Percentiles rank a stretch among this genome's conserved stretches.
phyloP scores from a whole-genome alignment of 2,797 vertebrate genomes.

The Sebastes wilsoni region DNA sequence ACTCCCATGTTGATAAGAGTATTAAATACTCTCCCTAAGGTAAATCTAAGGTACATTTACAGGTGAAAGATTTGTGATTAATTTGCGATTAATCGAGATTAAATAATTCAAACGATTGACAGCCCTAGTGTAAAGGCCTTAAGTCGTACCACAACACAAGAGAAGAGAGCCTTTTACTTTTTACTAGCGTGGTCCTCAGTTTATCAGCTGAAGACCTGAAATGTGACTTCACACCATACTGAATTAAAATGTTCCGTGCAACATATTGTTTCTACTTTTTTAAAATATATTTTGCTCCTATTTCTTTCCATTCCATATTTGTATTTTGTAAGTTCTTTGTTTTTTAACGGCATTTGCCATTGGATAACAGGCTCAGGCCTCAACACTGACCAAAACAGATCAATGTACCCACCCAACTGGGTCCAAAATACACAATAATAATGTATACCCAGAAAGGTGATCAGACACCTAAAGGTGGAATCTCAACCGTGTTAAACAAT shows the following conservation, averaged over 20 bases:
- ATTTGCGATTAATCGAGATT: no score
- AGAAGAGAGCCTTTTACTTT: not conserved
- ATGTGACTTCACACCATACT: not conserved
- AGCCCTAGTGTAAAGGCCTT: no score
- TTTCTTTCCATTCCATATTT: not conserved
- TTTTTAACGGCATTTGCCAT: not conserved
- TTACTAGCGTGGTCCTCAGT: not conserved
- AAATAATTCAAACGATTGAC: no score
- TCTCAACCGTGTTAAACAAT: not conserved
- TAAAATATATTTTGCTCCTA: not conserved
- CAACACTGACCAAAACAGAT: not conserved
- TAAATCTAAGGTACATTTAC: no score
- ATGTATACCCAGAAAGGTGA: not conserved
- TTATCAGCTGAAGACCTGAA: not conserved
- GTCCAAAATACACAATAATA: not conserved
- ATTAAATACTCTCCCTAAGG: no score
- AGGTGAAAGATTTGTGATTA: rapidly evolving
- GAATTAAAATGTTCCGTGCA: not conserved
- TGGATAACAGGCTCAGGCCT: not conserved
- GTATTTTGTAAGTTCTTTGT: not conserved
- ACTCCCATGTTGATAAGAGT: no score
- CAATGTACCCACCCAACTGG: not conserved
- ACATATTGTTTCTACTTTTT: not conserved
- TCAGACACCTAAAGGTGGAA: not conserved
- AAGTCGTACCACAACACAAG: not conserved